Evolutionary conservation across 2,113 vertebrate genomes (phyloP).

Genomic region (Phainopepla nitens): DNA sequence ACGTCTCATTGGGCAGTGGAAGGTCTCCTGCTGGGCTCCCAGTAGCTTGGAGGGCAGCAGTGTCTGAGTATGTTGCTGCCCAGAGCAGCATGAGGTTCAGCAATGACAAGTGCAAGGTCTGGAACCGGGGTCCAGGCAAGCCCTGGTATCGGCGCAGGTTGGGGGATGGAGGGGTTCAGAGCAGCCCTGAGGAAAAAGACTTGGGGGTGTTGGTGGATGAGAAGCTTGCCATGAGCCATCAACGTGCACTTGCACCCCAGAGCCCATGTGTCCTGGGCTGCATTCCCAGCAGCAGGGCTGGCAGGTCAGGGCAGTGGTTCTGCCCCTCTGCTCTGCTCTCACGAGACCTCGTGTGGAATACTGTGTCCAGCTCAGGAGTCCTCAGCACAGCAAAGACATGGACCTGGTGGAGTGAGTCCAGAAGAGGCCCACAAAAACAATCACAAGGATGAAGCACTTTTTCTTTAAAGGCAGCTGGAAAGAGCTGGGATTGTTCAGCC

Average conservation of each 20-base stretch:
- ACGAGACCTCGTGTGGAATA: neutral
- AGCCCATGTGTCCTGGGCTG: neutral
- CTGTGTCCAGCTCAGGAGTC: neutral
- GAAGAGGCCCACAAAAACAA: neutral
- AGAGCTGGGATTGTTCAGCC: neutral
- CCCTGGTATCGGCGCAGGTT: fast-evolving
- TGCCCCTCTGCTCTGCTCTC: neutral
- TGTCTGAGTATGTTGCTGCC: neutral
- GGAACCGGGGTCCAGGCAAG: neutral
- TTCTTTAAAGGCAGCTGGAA: neutral
- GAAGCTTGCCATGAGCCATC: neutral
- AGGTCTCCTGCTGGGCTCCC: neutral
- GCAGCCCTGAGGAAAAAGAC: neutral
- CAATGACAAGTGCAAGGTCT: neutral
- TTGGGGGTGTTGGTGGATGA: neutral
- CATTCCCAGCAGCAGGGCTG: neutral
- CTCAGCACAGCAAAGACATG: neutral
- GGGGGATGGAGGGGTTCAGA: neutral
- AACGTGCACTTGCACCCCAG: fast-evolving
- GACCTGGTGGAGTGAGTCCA: neutral
- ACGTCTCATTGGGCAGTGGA: neutral
- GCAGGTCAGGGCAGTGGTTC: neutral
- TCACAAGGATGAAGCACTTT: neutral
- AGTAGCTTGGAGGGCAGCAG: neutral
- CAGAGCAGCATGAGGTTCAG: neutral